Conservation (phyloP, 2,888 invertebrate genomes). For the Agrochola circellaris region DNA sequence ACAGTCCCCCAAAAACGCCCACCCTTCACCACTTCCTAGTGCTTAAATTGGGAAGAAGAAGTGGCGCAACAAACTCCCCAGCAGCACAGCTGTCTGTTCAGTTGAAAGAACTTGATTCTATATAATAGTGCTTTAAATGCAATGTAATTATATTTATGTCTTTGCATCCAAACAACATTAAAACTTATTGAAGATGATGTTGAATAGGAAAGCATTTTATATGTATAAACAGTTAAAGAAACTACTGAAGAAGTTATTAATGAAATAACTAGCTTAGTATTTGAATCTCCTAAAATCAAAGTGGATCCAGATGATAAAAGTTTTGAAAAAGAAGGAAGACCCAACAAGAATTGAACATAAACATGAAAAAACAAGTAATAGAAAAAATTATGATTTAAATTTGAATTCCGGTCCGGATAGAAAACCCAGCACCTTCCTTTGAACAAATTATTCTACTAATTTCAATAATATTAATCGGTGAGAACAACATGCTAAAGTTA, state of each 20-base stretch:
- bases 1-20: no score
- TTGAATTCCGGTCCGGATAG: neutral
- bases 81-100: no score
- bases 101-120: no score
- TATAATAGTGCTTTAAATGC: no score
- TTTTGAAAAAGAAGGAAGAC: neutral
- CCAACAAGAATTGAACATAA: neutral
- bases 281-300: neutral
- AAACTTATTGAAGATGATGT: neutral
- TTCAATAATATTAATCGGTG: conserved; percentile 2
- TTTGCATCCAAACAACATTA: neutral
- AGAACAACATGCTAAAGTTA: neutral
- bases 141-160: neutral
- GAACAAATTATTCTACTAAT: neutral
- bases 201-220: neutral
- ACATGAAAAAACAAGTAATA: neutral
- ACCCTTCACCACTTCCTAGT: no score
- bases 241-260: neutral
- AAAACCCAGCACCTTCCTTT: conserved; percentile 1
- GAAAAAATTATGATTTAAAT: neutral
- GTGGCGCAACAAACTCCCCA: no score
- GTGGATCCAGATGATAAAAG: neutral
- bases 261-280: no score
- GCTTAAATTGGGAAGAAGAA: no score
- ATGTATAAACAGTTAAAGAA: neutral